A percentile compares a stretch with the other conserved stretches of the same genome.
These are phyloP conservation scores for Drosophila sordidula DNA, from an alignment of 2,888 invertebrate genomes.

Conservation along the genomic window DNA sequence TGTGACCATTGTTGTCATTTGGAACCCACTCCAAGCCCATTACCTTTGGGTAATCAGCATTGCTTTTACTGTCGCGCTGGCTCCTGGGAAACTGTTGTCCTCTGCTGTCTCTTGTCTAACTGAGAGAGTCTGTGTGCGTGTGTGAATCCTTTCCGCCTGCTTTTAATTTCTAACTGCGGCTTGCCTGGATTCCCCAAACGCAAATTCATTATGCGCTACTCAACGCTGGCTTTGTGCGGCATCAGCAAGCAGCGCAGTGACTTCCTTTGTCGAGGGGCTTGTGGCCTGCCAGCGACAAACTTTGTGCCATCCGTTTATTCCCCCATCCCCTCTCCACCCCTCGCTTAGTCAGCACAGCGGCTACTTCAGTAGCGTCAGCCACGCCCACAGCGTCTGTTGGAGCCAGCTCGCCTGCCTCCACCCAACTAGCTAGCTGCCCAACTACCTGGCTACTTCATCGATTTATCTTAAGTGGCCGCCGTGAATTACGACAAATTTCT, in stretches of 20 bases:
- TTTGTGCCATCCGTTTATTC: constrained; percentile 13
- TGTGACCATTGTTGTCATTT: constrained; percentile 24
- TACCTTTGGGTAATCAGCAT: constrained; percentile 77
- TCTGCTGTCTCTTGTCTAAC: constrained; percentile 21
- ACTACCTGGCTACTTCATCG: constrained; percentile 29
- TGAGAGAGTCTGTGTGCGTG: constrained; percentile 1
- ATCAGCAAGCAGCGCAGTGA: too few species aligned
- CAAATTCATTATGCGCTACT: constrained; percentile 57
- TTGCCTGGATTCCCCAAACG: constrained; percentile 58
- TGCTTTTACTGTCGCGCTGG: constrained; percentile 41
- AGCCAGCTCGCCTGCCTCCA: constrained; percentile 3
- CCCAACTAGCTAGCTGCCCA: neutral
- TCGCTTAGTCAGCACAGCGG: constrained; percentile 32
- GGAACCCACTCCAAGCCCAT: constrained; percentile 13
- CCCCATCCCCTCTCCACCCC: constrained; percentile 13
- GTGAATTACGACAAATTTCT: constrained; percentile 79
- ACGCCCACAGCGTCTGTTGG: constrained; percentile 47
- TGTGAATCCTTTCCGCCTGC: constrained; percentile 44
- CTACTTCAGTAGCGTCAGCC: constrained; percentile 71
- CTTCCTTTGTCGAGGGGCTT: too few species aligned
- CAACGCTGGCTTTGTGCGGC: constrained; percentile 1
- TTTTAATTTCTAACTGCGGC: constrained; percentile 49
- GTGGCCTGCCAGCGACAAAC: too few species aligned
- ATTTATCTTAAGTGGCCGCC: constrained; percentile 82
- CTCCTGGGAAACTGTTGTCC: constrained; percentile 52